A percentile compares a stretch with the other conserved stretches of the same genome.
Evolutionary conservation across 2,797 vertebrate genomes (phyloP).

Genomic region (Sciaenops ocellatus): DNA sequence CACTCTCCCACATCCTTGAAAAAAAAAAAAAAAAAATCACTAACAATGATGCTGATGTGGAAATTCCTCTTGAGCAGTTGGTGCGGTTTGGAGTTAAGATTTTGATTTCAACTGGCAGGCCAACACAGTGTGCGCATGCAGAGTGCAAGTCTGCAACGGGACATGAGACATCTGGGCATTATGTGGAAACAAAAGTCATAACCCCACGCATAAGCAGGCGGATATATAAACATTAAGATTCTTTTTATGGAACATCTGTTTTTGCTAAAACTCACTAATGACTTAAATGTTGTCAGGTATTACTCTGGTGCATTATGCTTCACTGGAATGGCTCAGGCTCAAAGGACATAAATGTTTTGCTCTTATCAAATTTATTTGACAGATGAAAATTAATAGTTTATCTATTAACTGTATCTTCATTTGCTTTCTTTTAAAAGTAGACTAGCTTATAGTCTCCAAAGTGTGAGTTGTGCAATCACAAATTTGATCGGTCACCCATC

Average conservation of each 20-base stretch:
- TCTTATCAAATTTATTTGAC: constrained; percentile 3
- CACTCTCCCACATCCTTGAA: constrained; percentile 53
- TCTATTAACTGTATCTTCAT: neutral
- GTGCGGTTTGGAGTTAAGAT: constrained; percentile 60
- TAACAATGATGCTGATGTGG: constrained; percentile 63
- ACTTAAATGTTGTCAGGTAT: constrained; percentile 35
- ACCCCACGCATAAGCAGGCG: constrained; percentile 39
- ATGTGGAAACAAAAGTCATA: constrained; percentile 61
- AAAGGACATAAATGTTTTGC: constrained; percentile 11
- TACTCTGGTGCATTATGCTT: constrained; percentile 2
- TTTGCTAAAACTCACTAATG: constrained; percentile 44
- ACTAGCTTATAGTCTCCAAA: neutral
- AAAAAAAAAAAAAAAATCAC: constrained; percentile 65
- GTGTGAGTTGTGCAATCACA: neutral
- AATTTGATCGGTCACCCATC: neutral
- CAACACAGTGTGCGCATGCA: constrained; percentile 23
- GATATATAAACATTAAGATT: constrained; percentile 55
- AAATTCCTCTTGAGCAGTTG: constrained; percentile 60
- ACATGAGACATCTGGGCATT: constrained; percentile 65
- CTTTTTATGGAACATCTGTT: constrained; percentile 47
- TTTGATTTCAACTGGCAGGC: constrained; percentile 63
- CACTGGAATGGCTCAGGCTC: neutral
- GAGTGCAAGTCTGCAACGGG: constrained; percentile 40
- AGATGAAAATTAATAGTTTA: constrained; percentile 6
- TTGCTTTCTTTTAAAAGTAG: constrained; percentile 1